Evolutionary conservation across 1,140 invertebrate species (phyloP).

Genomic region (Drosophila jambulina): DNA sequence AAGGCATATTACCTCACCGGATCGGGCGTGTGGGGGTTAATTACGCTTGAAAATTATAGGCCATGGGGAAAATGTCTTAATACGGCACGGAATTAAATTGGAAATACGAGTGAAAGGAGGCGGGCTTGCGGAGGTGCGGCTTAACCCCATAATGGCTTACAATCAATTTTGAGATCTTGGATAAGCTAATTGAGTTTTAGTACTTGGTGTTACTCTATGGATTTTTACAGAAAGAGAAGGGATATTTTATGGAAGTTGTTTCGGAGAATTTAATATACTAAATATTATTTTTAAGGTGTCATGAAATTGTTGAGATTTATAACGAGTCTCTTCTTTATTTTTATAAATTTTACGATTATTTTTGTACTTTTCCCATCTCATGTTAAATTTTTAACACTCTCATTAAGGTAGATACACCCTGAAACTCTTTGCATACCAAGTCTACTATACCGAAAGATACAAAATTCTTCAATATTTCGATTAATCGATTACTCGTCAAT

Average conservation of each 20-base stretch:
- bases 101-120: neutral
- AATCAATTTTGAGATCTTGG: slow-evolving; percentile 12
- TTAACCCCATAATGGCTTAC: slow-evolving; percentile 15
- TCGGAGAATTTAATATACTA: neutral
- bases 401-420: no score
- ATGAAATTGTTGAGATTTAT: no score
- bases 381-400: no score
- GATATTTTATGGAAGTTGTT: neutral
- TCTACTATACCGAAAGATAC: neutral
- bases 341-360: no score
- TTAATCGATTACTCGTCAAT: neutral
- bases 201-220: neutral
- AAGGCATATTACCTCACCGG: slow-evolving; percentile 11
- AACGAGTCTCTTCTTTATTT: no score
- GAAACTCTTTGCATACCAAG: neutral
- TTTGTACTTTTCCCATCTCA: no score
- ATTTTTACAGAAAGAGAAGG: neutral
- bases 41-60: slow-evolving; percentile 54
- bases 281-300: no score
- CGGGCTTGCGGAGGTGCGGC: neutral
- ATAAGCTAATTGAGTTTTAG: neutral
- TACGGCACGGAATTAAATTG: slow-evolving; percentile 37
- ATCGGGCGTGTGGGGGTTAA: slow-evolving; percentile 20
- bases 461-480: neutral
- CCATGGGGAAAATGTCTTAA: slow-evolving; percentile 45